Evolutionary conservation across 1,140 invertebrate species (phyloP).

Genomic region (Aphaenogaster ashmeadi): DNA sequence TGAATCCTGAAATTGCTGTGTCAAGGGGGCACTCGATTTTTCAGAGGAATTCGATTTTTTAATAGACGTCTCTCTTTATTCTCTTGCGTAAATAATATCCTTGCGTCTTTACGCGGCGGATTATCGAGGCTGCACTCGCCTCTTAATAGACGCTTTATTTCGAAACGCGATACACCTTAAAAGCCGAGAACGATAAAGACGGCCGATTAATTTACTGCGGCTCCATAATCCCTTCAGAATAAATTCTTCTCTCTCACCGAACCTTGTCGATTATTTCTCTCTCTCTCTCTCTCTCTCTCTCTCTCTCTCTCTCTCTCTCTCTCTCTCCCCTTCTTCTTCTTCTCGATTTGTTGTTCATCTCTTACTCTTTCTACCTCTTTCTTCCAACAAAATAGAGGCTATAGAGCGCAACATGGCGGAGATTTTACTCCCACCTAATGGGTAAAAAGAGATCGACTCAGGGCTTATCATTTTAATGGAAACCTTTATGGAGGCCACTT

Average conservation of each 20-base stretch:
- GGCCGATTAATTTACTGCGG: constrained; percentile 65
- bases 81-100: constrained; percentile 14
- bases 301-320: not conserved
- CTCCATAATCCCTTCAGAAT: constrained; percentile 40
- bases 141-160: constrained; percentile 69
- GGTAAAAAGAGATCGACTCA: constrained; percentile 64
- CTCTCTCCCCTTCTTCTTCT: not conserved
- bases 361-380: not conserved
- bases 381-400: constrained; percentile 46
- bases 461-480: constrained; percentile 81
- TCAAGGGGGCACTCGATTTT: not conserved
- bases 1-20: constrained; percentile 12
- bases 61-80: not conserved
- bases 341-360: not conserved
- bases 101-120: constrained; percentile 6
- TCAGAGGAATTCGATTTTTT: constrained; percentile 9
- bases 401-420: constrained; percentile 43
- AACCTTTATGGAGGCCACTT: constrained; percentile 77
- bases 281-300: not conserved
- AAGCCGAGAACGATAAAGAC: constrained; percentile 71
- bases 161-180: constrained; percentile 65
- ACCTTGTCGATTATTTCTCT: constrained; percentile 15
- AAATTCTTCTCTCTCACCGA: constrained; percentile 49
- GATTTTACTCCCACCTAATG: constrained; percentile 69
- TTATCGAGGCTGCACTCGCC: constrained; percentile 29